phyloP scores from a whole-genome alignment of 2,888 invertebrate species.

The Stomorhina lunata region DNA sequence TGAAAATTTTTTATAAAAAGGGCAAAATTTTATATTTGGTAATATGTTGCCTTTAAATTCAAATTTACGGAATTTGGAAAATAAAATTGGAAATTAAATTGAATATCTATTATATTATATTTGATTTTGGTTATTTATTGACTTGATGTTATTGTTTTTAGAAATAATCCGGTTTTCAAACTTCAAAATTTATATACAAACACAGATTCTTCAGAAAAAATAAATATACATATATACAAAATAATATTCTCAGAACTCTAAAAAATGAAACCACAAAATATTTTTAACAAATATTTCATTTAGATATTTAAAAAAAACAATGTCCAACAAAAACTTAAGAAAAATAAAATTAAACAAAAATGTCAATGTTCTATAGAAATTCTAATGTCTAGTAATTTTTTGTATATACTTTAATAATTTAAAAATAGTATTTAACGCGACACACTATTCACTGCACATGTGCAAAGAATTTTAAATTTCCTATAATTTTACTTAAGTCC shows the following conservation, averaged over 20 bases:
- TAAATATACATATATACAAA: background rate
- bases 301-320: background rate
- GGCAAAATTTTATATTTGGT: too few species aligned
- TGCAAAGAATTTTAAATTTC: constrained; percentile 45
- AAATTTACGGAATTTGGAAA: too few species aligned
- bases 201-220: too few species aligned
- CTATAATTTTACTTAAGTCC: background rate
- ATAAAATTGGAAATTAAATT: too few species aligned
- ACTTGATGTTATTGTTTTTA: too few species aligned
- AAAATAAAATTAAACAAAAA: background rate
- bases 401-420: background rate
- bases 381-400: background rate
- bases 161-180: background rate
- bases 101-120: too few species aligned
- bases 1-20: too few species aligned
- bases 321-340: background rate
- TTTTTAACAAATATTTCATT: too few species aligned
- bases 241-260: background rate
- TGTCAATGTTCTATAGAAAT: constrained; percentile 47
- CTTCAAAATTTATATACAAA: too few species aligned
- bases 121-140: too few species aligned
- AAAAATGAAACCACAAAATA: background rate
- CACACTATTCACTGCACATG: constrained; percentile 10
- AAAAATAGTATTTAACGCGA: background rate
- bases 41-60: too few species aligned